Evolutionary conservation across 2,113 vertebrate genomes (phyloP), one percentile per base, ranked within the genome.

Genomic region (Fukomys damarensis): DNA sequence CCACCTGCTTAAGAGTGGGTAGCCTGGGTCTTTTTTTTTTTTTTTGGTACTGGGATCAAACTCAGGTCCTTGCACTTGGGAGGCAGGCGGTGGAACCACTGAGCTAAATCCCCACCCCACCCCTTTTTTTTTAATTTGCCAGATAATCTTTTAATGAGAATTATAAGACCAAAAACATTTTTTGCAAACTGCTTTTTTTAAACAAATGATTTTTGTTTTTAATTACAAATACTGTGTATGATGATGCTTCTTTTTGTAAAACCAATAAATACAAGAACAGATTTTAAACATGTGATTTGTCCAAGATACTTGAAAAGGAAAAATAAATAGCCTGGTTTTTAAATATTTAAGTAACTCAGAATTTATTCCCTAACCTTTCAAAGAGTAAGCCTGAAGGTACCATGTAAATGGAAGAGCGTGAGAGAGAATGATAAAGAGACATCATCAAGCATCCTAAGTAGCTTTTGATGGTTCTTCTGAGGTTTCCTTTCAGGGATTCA

Each of bases 71-170:
- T n/a, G n/a, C n/a, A n/a, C n/a, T n/a, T n/a, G n/a, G n/a, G n/a
- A n/a, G n/a, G n/a, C n/a, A n/a, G n/a, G n/a, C n/a, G n/a, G n/a
- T n/a, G n/a, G n/a, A n/a, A n/a, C n/a, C n/a, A n/a, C n/a, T n/a
- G n/a, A n/a, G n/a, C n/a, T n/a, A n/a, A n/a, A n/a, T n/a, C n/a
- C n/a, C n/a, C n/a, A n/a, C n/a, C n/a, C n/a, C n/a, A n/a, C n/a
- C n/a, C n/a, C n/a, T n/a, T n/a, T n/a, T n/a, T 95, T 97, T 97
- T 97, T 94, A 92, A 98, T 98, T 99, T 98, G 98, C 98, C 98
- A 99, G 98, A 95, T 98, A 98, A 98, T 98, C 93, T 98, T 99
- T 99, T 99, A 99, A 99, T 98, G 98, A 99, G 98, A 96, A 98
- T 98, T 98, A 98, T 97, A 98, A 98, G 97, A 98, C 96, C 97